Evolutionary conservation across 1,140 invertebrate genomes (phyloP).

Genomic region (Glossosoma conforme): DNA sequence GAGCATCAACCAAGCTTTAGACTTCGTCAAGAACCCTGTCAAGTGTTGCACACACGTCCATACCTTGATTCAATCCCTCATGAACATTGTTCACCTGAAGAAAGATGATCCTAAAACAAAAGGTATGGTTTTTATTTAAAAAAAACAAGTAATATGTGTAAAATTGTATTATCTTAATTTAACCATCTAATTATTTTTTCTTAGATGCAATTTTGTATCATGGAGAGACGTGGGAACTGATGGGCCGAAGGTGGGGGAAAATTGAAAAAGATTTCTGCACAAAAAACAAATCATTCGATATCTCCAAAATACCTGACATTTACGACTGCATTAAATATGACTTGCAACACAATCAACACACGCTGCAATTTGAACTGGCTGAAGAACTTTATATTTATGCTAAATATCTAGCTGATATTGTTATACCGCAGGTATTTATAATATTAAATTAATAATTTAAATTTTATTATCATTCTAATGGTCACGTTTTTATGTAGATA

Average conservation of each 20-base stretch:
- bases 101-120: slow-evolving; percentile 84
- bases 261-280: slow-evolving; percentile 97
- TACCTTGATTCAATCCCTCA: slow-evolving; percentile 76
- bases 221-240: slow-evolving; percentile 98
- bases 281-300: slow-evolving; percentile 91
- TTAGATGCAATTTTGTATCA: slow-evolving; percentile 89
- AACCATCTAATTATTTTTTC: slow-evolving; percentile 32
- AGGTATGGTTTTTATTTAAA: slow-evolving; percentile 46
- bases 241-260: slow-evolving; percentile 97
- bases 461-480: not conserved
- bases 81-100: slow-evolving; percentile 80
- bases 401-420: slow-evolving; percentile 95
- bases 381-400: slow-evolving; percentile 94
- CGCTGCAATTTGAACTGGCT: slow-evolving; percentile 87
- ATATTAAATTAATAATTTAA: slow-evolving; percentile 1
- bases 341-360: slow-evolving; percentile 95
- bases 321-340: slow-evolving; percentile 99
- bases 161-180: not conserved
- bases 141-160: not conserved
- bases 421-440: slow-evolving; percentile 88
- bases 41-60: slow-evolving; percentile 90
- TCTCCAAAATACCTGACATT: slow-evolving; percentile 99
- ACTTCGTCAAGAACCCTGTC: slow-evolving; percentile 95
- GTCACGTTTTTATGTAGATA: not conserved
- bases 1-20: slow-evolving; percentile 82